Evolutionary conservation across 2,797 vertebrate species (phyloP), one percentile per base, ranked within the genome.

Genomic region (Fistularia commersonii): DNA sequence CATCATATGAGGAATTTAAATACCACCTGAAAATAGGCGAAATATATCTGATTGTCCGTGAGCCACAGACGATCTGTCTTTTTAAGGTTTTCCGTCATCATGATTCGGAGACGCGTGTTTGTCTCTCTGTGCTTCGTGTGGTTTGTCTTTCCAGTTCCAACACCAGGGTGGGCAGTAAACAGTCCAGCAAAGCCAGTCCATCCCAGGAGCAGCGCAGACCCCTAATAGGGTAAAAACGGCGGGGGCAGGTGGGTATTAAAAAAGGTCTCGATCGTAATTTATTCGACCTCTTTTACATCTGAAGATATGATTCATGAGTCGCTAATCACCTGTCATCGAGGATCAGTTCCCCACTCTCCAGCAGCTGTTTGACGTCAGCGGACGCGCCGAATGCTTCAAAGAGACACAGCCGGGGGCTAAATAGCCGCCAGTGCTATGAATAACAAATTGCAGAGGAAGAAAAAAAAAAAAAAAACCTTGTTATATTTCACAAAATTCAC

Each of bases 121-220:
- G 37, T 10, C 10, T 4, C 2, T 59, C 44, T 13, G 34, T 32
- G 31, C 45, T 61, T 15, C 11, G 59, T 13, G 12, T 15, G 37
- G 81, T 45, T 34, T 64, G 48, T 35, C 31, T 66, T 43, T 94
- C 92, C 38, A 97, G 85, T 51, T 79, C 90, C 61, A 88, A 66
- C 6, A 98, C 84, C 13, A 99, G 87, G 13, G 64, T 69, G 0
- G 93, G 91, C 66, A 98, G 82, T 39, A 98, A 75, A 40, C 92
- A 90, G 84, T 98, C 96, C 69, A 97, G 76, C 58, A 98, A 70
- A 1, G 90, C 89, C 72, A 98, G 84, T 4, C 95, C 96, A 1
- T 88, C 77, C 92, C 89, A 88, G 8, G 93, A 91, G 81, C 95
- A 97, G 11, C 93, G 89, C 49, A 99, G 82, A n/a, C 95, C 92